Evolutionary conservation across 92 coral and sea anemone genomes (phyloP).

Genomic region (Galaxea fascicularis): DNA sequence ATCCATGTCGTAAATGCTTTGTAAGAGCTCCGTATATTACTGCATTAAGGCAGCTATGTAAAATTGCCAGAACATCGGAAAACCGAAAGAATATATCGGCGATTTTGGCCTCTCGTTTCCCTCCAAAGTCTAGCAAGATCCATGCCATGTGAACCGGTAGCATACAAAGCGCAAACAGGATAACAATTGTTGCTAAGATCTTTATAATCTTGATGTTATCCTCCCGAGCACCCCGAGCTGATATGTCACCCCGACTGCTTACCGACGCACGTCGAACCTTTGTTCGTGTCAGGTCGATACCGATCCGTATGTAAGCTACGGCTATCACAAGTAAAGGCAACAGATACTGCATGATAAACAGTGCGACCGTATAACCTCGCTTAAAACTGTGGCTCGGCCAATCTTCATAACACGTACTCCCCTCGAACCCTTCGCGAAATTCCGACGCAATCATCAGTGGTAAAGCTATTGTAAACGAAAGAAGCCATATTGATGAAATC

Average conservation of each 20-base stretch:
- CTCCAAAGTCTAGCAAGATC: slow-evolving; percentile 86
- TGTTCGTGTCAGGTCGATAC: slow-evolving; percentile 67
- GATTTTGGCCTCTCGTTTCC: slow-evolving; percentile 41
- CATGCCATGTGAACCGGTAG: slow-evolving; percentile 84
- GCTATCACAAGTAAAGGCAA: slow-evolving; percentile 75
- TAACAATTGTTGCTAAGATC: slow-evolving; percentile 72
- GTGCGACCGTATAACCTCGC: slow-evolving; percentile 66
- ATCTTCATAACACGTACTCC: slow-evolving; percentile 58
- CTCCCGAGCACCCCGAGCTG: slow-evolving; percentile 58
- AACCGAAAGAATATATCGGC: slow-evolving; percentile 61
- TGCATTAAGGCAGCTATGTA: slow-evolving; percentile 79
- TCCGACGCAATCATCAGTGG: slow-evolving; percentile 58
- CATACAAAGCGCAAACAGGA: slow-evolving; percentile 76
- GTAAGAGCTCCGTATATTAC: slow-evolving; percentile 84
- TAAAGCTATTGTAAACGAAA: slow-evolving; percentile 50
- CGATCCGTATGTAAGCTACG: slow-evolving; percentile 76
- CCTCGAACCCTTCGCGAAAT: slow-evolving; percentile 36
- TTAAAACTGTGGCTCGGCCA: slow-evolving; percentile 64
- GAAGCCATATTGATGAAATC: slow-evolving; percentile 66
- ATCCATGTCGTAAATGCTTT: slow-evolving; percentile 79
- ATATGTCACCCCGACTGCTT: slow-evolving; percentile 41
- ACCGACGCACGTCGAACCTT: slow-evolving; percentile 53
- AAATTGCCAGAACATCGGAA: slow-evolving; percentile 73
- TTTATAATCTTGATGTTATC: slow-evolving; percentile 81
- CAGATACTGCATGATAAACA: slow-evolving; percentile 76